Evolutionary conservation across 2,888 invertebrate genomes (phyloP).

Genomic region (Bellardia bayeri): DNA sequence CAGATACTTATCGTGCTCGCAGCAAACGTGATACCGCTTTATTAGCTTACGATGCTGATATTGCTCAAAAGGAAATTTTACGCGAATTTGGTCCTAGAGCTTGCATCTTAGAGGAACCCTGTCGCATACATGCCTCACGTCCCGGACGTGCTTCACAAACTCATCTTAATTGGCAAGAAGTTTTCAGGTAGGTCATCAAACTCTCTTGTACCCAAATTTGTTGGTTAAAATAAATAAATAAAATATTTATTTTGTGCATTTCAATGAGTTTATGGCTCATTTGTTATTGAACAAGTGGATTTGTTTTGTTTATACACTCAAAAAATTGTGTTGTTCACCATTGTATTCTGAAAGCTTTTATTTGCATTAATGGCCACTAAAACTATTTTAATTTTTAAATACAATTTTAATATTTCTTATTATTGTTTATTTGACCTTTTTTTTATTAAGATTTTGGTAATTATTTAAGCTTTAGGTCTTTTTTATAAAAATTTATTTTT

Average conservation of each 20-base stretch:
- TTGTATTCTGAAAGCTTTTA: not conserved
- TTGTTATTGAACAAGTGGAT: conserved; percentile 68
- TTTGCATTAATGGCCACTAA: not conserved
- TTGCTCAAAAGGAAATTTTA: conserved; percentile 92
- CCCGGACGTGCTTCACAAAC: conserved; percentile 77
- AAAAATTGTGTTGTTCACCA: not conserved
- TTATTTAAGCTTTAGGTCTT: too few species aligned
- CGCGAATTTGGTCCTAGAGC: conserved; percentile 91
- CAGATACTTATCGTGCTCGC: conserved; percentile 90
- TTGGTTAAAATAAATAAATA: not conserved
- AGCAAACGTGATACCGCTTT: conserved; percentile 85
- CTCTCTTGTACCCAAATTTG: not conserved
- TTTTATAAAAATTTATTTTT: too few species aligned
- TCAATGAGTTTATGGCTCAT: conserved; percentile 77
- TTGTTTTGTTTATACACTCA: conserved; percentile 9
- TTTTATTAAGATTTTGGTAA: too few species aligned
- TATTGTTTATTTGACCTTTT: too few species aligned
- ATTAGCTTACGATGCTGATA: conserved; percentile 87
- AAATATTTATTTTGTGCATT: not conserved
- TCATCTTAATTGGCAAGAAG: conserved; percentile 83
- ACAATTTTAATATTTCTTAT: not conserved
- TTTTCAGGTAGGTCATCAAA: conserved; percentile 88
- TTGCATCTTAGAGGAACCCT: conserved; percentile 92
- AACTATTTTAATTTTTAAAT: not conserved
- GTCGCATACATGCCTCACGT: conserved; percentile 85